phyloP scores from a whole-genome alignment of 2,888 invertebrate genomes.

The Idaea dimidiata region DNA sequence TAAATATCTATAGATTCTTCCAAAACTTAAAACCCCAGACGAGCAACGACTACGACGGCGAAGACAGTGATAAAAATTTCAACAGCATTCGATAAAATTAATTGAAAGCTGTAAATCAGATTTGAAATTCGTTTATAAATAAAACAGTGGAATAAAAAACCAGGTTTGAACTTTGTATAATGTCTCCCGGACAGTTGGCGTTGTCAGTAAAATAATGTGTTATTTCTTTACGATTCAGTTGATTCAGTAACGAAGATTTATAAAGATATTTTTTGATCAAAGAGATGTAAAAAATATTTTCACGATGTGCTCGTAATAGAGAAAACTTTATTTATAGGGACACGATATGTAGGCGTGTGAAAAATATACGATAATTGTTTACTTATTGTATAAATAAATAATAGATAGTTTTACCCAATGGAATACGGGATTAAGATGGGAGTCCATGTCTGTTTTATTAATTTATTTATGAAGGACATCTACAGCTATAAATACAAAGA shows the following conservation, averaged over 20 bases:
- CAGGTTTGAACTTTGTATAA: conserved; percentile 14
- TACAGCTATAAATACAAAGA: too few relatives aligned
- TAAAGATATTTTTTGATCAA: background rate
- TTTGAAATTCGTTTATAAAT: conserved; percentile 14
- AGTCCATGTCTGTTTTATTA: too few relatives aligned
- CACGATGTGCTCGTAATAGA: background rate
- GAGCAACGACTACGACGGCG: conserved; percentile 15
- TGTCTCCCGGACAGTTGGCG: conserved; percentile 6
- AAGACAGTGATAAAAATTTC: conserved; percentile 18
- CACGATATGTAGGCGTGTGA: too few relatives aligned
- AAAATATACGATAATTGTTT: too few relatives aligned
- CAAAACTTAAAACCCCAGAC: too few relatives aligned
- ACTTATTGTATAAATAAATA: too few relatives aligned
- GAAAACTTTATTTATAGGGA: background rate
- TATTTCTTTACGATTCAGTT: conserved; percentile 17
- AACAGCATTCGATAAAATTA: conserved; percentile 20
- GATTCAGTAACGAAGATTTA: background rate
- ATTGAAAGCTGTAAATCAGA: conserved; percentile 18
- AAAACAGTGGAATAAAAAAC: conserved; percentile 11
- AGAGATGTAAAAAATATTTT: background rate
- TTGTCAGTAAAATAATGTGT: conserved; percentile 5
- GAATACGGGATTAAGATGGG: too few relatives aligned
- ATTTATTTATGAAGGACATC: too few relatives aligned
- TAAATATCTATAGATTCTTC: too few relatives aligned
- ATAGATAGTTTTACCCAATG: too few relatives aligned